These are phyloP conservation scores for Zoanthus gigantus DNA, from an alignment of 92 coral and sea anemone species.

Conservation along the genomic window DNA sequence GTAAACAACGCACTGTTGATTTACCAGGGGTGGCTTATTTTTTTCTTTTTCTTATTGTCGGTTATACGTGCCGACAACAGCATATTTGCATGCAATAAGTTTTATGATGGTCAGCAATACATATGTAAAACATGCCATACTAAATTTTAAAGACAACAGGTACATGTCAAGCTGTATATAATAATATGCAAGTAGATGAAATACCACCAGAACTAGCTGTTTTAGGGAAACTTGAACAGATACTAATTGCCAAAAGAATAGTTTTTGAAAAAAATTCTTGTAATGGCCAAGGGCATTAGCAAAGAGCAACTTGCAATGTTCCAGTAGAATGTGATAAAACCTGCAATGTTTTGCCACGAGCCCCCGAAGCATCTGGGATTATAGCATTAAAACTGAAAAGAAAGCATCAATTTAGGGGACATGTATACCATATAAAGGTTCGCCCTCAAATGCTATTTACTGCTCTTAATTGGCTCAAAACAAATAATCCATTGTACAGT, in stretches of 20 bases:
- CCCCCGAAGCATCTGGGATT: slow-evolving; percentile 75
- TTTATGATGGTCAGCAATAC: slow-evolving; percentile 67
- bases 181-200: slow-evolving; percentile 67
- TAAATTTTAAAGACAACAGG: slow-evolving; percentile 59
- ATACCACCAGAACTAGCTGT: slow-evolving; percentile 65
- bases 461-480: slow-evolving; percentile 59
- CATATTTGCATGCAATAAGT: too few species aligned
- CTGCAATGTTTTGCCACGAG: slow-evolving; percentile 69
- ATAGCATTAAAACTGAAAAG: slow-evolving; percentile 63
- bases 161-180: slow-evolving; percentile 79
- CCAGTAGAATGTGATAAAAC: slow-evolving; percentile 82
- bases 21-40: too few species aligned
- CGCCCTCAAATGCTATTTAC: slow-evolving; percentile 44
- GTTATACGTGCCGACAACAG: too few species aligned
- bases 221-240: slow-evolving; percentile 72
- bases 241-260: slow-evolving; percentile 68
- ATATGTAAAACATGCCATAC: slow-evolving; percentile 79
- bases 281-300: slow-evolving; percentile 71
- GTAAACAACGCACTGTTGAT: too few species aligned
- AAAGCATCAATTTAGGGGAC: slow-evolving; percentile 77
- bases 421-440: slow-evolving; percentile 71
- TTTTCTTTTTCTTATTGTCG: too few species aligned
- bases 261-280: slow-evolving; percentile 69
- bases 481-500: slow-evolving; percentile 59
- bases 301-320: slow-evolving; percentile 53